Evolutionary conservation across 2,797 vertebrate genomes (phyloP), one percentile per base, ranked within the genome.

Genomic region (Lithobates pipiens): DNA sequence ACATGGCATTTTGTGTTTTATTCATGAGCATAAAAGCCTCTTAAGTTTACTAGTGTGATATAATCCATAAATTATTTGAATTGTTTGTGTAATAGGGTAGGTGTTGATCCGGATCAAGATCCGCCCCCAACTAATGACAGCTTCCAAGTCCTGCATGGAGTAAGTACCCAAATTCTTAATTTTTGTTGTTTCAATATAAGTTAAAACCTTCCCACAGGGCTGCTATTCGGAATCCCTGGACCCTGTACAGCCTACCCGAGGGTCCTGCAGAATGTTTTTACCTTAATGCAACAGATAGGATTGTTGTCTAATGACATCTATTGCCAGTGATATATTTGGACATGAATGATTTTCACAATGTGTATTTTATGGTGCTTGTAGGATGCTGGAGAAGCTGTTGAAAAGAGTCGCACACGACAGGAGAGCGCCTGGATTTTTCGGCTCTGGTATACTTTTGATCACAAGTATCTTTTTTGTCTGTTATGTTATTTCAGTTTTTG

Each of bases 391-490:
- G 96, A 96, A 90, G 91, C 92, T 71, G 96, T 95, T 10, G 95
- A 93, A 80, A 96, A 94, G 83, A 99, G 96, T 90, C 91, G 92
- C 88, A 99, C 97, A 80, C 98, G 97, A 88, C 97, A 98, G 91
- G 98, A 99, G 92, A 99, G 98, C 1, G 98, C 96, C 0, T 99
- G 98, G 98, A 96, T 99, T 79, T 99, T 99, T 93, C 95, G 97
- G 83, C 91, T 99, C 15, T 99, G 98, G 98, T 99, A 99, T 86
- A 97, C 95, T 87, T 99, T 99, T 91, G 98, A 99, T 89, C 98
- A 99, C 91, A 99, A 99, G 98, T 99, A 99, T 99, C 98, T 96
- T 99, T 93, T 70, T 57, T 18, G 2, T 13, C 21, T 27, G 34
- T 15, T 63, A 4, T 10, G 39, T 39, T 9, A 39, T 8, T 39